phyloP scores from a whole-genome alignment of 2,113 vertebrate species.

The Anolis carolinensis region DNA sequence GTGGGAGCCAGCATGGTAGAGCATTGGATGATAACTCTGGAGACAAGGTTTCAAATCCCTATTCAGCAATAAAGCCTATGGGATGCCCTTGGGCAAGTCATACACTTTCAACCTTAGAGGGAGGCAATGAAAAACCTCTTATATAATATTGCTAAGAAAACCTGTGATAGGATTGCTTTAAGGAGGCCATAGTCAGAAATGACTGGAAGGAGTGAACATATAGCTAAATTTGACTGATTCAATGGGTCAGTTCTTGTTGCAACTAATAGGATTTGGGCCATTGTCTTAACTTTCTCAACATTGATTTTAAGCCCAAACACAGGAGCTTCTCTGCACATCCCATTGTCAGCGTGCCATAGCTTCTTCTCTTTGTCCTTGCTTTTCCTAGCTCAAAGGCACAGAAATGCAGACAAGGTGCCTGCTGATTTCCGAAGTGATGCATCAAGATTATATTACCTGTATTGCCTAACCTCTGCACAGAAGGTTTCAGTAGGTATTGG shows the following conservation, averaged over 20 bases:
- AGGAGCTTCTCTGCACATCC: not conserved
- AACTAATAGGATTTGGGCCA: not conserved
- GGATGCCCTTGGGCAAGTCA: too few relatives aligned
- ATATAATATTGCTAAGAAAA: too few relatives aligned
- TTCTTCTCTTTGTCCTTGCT: fast-evolving
- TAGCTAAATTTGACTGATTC: too few relatives aligned
- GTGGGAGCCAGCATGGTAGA: too few relatives aligned
- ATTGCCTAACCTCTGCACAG: constrained; percentile 23
- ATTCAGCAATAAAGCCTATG: too few relatives aligned
- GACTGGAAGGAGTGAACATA: too few relatives aligned
- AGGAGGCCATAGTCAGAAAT: too few relatives aligned
- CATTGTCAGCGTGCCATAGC: not conserved
- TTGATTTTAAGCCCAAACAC: not conserved
- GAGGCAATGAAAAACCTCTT: too few relatives aligned
- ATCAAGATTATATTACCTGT: constrained; percentile 55
- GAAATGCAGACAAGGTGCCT: fast-evolving
- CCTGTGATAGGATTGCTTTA: too few relatives aligned
- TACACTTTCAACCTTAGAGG: too few relatives aligned
- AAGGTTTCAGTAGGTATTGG: constrained; percentile 43
- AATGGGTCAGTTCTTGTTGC: not conserved
- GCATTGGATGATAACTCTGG: too few relatives aligned
- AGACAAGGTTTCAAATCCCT: too few relatives aligned
- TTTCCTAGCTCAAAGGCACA: not conserved
- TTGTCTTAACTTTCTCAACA: not conserved
- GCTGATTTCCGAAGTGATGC: not conserved